Evolutionary conservation across 2,888 invertebrate species (phyloP).

Genomic region (Tipula confusa): DNA sequence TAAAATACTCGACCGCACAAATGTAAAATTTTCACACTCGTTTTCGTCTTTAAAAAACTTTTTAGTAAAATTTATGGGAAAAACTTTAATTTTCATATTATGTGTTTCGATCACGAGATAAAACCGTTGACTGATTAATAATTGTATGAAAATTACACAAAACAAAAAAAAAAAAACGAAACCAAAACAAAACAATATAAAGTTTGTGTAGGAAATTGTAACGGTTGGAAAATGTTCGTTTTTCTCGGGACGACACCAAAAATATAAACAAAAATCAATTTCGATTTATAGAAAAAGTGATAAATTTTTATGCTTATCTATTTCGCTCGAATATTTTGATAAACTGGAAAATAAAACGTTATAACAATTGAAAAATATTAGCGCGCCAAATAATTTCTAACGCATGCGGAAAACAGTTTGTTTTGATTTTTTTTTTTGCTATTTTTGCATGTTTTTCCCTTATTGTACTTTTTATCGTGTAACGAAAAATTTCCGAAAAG

Average conservation of each 20-base stretch:
- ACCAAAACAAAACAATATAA: neutral
- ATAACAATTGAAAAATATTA: neutral
- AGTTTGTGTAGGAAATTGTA: neutral
- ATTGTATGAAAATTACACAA: neutral
- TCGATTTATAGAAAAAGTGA: neutral
- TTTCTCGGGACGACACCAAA: too few relatives aligned
- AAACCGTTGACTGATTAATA: neutral
- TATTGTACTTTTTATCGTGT: neutral
- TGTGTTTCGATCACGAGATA: constrained; percentile 1
- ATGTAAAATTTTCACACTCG: neutral
- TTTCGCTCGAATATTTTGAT: neutral
- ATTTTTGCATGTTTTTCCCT: neutral
- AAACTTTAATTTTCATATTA: neutral
- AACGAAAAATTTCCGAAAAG: neutral
- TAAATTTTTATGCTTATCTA: neutral
- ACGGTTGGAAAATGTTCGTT: neutral
- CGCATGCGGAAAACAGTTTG: neutral
- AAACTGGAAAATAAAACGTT: neutral
- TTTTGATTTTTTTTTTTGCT: neutral
- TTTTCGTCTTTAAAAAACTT: neutral
- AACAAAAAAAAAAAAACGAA: neutral
- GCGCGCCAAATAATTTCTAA: neutral
- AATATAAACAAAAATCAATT: neutral
- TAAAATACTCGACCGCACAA: neutral
- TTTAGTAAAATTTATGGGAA: neutral